Percentiles rank a stretch among this genome's conserved stretches.
These are phyloP conservation scores for Butastur rufipennis DNA, from an alignment of 2,113 vertebrate genomes.

Conservation along the genomic window DNA sequence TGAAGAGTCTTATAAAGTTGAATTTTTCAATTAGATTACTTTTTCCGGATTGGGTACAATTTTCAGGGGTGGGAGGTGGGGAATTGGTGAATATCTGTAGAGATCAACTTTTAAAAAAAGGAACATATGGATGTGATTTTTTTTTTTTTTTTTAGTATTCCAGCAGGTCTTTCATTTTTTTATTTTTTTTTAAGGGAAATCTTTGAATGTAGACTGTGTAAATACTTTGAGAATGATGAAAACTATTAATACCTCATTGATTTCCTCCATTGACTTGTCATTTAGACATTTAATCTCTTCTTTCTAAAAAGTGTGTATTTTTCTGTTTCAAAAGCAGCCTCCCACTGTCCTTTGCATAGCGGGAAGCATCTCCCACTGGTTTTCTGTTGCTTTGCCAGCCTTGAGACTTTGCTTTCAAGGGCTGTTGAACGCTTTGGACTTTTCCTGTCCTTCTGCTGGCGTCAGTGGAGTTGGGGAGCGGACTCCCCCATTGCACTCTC, in stretches of 20 bases:
- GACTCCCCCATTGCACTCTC: not conserved
- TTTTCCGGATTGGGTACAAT: not conserved
- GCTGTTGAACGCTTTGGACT: not conserved
- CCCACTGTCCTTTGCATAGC: not conserved
- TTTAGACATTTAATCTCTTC: not conserved
- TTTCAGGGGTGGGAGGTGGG: not conserved
- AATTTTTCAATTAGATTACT: not conserved
- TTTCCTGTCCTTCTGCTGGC: not conserved
- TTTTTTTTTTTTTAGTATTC: not conserved
- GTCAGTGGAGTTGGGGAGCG: not conserved
- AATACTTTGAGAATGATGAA: not conserved
- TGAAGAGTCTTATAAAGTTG: not conserved
- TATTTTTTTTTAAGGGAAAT: not conserved
- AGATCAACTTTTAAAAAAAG: not conserved
- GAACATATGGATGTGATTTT: not conserved
- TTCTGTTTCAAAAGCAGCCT: constrained; percentile 24
- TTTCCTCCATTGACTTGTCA: constrained; percentile 10
- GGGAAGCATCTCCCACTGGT: not conserved
- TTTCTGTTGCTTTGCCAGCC: constrained; percentile 28
- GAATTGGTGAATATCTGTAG: not conserved
- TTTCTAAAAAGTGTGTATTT: not conserved
- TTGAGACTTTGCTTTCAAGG: constrained; percentile 3
- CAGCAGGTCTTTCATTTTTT: not conserved
- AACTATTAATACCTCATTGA: constrained; percentile 18
- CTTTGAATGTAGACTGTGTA: not conserved